Base-by-base conservation (phyloP, 92 coral and sea anemone species). In the Epizoanthus scotinus region DNA sequence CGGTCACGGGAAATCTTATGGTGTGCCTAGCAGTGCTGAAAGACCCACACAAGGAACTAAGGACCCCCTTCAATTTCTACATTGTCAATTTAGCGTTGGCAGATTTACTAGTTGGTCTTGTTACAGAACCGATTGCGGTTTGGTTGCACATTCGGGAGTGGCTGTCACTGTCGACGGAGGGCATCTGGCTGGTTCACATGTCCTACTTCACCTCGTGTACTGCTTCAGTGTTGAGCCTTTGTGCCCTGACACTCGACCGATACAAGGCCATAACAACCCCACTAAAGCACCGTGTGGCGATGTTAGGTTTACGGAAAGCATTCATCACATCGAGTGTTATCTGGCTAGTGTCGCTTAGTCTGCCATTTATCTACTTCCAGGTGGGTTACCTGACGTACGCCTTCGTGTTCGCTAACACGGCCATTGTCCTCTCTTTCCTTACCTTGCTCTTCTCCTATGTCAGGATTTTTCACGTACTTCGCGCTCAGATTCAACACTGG, bases 321-420 rank as follows among this genome's bases (percentile, higher is more conserved):
- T 25, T 42, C 10, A 9, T 78, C 17, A 85, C 82, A 9, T 69
- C 81, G 21, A 86, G 79, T 10, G 13, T 73, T 7, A 91, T 91
- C 25, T 94, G 98, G 98, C 55, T 84, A 26, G 49, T 87, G 31
- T 78, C 98, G 40, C 47, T 73, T 14, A 68, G 79, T 15, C 50
- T 94, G 50, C 94, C 98, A 21, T 86, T 86, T 54, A 64, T 89
- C 22, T 94, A 94, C 82, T 79, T 94, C 44, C 60, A 75, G 47
- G 91, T 94, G 22, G 98, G 95, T 15, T 89, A 81, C 78, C 69
- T 91, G 20, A 71, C 63, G 20, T 94, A 87, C 59, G 74, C 94
- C 21, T 90, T 94, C 68, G 89, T 94, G 26, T 94, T 94, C 70
- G 95, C 95, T 20, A 94, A 94, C 82, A 91, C 98, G 28, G 89